Base-by-base conservation (phyloP, 1,140 invertebrate species). In the Drosophila nikananu region DNA sequence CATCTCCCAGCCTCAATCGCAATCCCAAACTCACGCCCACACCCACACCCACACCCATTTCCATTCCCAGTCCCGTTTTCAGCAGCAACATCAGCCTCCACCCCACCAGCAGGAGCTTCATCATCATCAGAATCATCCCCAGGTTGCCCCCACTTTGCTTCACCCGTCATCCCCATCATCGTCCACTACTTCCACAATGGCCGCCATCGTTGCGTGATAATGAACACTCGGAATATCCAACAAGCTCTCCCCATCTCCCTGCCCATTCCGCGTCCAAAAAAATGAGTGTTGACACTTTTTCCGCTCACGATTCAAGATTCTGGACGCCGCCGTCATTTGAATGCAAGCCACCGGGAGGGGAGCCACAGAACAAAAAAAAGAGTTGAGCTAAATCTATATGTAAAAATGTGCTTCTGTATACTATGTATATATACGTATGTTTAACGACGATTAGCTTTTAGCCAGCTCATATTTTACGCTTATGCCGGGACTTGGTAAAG, bases 151-250 rank as follows among this genome's bases (percentile, higher is more conserved):
- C 58, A 59, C 57, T 8, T 39, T 57, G 23, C 72, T 39, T 42
- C 63, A 76, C 41, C 17, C 63, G 65, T 51, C 60, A 49, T 60
- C 75, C 44, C 30, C 25, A 52, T 42, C 76, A 64, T 37, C 60
- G 57, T 49, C 64, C 41, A 52, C 76, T 68, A 71, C 82, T 49
- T 75, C 84, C 76, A 78, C 77, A 79, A 79, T 89, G 86, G 77
- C 84, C 59, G 74, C 81, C 81, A 81, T 81, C 65, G 81, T 90
- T 71, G 81, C 84, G 84, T 89, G 84, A 89, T 89, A 89, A 89
- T 89, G 81, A 75, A 52, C 62, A 52, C 75, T 51, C 51, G 49
- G 51, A 77, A 68, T 42, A 77, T 57, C 48, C 72, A 65, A 77
- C 42, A 25, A 39, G 54, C 54, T 57, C 35, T 7, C 48, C 35